phyloP scores from a whole-genome alignment of 2,888 invertebrate genomes.

The Tolmerus cingulatus region DNA sequence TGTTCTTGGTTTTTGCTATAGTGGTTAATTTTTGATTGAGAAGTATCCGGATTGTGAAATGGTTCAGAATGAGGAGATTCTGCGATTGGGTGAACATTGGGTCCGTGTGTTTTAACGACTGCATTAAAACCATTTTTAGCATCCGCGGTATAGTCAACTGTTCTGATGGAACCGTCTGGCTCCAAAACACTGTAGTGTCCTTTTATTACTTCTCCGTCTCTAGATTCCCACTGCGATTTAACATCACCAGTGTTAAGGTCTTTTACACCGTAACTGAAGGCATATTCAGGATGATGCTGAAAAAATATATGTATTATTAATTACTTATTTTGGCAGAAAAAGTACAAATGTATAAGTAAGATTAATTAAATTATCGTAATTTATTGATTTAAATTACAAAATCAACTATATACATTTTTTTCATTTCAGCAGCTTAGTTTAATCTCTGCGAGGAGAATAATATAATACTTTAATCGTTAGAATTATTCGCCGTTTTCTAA shows the following conservation, averaged over 20 bases:
- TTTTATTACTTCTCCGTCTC: constrained; percentile 66
- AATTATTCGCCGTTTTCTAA: no score
- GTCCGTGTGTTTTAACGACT: constrained; percentile 65
- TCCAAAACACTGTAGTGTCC: constrained; percentile 73
- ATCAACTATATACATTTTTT: no score
- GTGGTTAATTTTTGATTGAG: constrained; percentile 64
- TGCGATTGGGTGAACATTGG: constrained; percentile 61
- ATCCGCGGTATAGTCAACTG: constrained; percentile 68
- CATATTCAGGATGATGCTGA: constrained; percentile 66
- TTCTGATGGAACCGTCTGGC: constrained; percentile 70
- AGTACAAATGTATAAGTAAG: no score
- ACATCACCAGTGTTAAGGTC: constrained; percentile 68
- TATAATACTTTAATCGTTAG: no score
- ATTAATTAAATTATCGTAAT: no score
- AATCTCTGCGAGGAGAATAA: no score
- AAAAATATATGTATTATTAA: background rate
- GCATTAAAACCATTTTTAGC: constrained; percentile 67
- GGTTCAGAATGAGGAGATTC: constrained; percentile 57
- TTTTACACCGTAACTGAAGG: constrained; percentile 69
- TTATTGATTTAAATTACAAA: no score
- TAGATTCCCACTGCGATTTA: constrained; percentile 69
- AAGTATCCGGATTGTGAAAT: constrained; percentile 52
- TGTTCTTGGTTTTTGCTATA: constrained; percentile 63
- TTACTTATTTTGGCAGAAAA: background rate
- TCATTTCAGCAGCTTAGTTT: no score